Conservation (phyloP, 2,888 invertebrate genomes). For the Aspidiotus rigidus region DNA sequence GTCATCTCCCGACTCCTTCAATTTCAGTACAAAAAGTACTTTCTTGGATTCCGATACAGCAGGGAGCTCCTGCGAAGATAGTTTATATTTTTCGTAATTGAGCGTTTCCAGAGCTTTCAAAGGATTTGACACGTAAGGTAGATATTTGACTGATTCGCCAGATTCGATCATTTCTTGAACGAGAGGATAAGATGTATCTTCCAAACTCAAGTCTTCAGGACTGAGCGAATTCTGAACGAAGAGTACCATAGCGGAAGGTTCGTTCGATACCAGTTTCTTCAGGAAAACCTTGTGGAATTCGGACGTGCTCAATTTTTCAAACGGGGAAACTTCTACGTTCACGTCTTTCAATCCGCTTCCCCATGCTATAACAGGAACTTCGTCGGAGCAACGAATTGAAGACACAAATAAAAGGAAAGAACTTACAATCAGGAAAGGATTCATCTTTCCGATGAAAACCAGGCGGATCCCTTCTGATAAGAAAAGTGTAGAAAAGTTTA, state of each 20-base stretch:
- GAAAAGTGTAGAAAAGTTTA: too few relatives aligned
- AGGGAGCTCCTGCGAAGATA: not conserved
- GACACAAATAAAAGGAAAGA: not conserved
- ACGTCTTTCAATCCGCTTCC: not conserved
- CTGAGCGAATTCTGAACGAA: conserved; percentile 3
- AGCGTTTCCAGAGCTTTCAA: not conserved
- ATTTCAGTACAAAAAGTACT: not conserved
- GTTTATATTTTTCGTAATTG: not conserved
- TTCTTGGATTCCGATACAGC: not conserved
- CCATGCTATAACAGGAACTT: conserved; percentile 7
- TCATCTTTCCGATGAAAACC: too few relatives aligned
- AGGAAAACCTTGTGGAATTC: not conserved
- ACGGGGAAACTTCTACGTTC: not conserved
- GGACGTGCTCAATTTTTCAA: not conserved
- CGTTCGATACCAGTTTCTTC: not conserved
- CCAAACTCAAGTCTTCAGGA: not conserved
- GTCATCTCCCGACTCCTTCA: not conserved
- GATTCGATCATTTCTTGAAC: not conserved
- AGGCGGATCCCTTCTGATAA: too few relatives aligned
- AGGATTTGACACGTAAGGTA: not conserved
- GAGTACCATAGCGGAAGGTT: not conserved
- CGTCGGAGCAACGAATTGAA: not conserved
- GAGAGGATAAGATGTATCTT: not conserved
- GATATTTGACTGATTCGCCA: not conserved
- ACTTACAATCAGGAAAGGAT: not conserved